Conservation (phyloP, 2,797 vertebrate species). For the Anguilla obscura region DNA sequence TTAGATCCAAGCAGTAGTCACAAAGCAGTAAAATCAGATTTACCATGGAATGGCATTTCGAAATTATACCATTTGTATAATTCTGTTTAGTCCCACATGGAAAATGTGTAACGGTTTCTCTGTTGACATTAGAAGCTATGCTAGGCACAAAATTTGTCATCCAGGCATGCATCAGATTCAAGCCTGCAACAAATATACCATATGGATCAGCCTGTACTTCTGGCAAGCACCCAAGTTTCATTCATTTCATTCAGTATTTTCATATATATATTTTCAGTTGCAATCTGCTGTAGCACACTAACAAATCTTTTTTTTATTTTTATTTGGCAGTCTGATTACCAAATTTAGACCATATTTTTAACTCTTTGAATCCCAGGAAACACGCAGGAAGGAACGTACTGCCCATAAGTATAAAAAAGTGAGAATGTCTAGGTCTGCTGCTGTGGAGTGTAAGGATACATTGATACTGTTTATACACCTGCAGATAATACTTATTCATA, state of each 20-base stretch:
- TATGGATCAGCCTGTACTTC: not conserved
- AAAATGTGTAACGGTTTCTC: not conserved
- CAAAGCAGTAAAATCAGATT: not conserved
- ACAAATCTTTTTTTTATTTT: not conserved
- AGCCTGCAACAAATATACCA: not conserved
- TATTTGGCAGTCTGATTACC: not conserved
- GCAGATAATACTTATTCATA: not conserved
- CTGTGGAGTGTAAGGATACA: too few relatives aligned
- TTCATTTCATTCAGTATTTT: not conserved
- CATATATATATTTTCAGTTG: too few relatives aligned
- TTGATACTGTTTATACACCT: not conserved
- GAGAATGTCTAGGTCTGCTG: not conserved
- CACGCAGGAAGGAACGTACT: not conserved
- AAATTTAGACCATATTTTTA: not conserved
- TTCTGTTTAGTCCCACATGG: not conserved
- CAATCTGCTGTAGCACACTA: not conserved
- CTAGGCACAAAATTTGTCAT: not conserved
- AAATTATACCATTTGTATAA: slow-evolving; percentile 5
- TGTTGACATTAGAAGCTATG: not conserved
- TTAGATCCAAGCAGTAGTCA: not conserved
- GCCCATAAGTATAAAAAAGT: not conserved
- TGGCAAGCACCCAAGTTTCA: not conserved
- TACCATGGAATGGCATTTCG: not conserved
- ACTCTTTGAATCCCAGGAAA: not conserved
- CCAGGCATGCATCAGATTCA: not conserved